Evolutionary conservation across 1,140 invertebrate genomes (phyloP).

Genomic region (Geopemphigus sp.): DNA sequence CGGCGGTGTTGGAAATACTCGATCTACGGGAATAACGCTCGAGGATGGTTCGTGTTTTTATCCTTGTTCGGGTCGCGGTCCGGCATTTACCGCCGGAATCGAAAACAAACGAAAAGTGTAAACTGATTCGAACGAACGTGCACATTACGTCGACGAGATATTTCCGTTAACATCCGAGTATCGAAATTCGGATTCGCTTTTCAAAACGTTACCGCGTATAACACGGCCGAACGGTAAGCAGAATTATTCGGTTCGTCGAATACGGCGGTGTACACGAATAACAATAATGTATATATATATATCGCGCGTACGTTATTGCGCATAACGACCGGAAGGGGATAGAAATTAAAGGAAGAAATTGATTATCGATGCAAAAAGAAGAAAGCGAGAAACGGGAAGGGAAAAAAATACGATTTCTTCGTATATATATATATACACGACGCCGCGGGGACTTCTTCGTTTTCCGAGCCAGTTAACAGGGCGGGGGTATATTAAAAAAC

Average conservation of each 20-base stretch:
- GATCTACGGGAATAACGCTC: too few species aligned
- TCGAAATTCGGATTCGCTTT: too few species aligned
- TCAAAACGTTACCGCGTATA: too few species aligned
- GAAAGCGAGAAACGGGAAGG: constrained; percentile 19
- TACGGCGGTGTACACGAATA: background rate
- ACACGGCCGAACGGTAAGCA: background rate
- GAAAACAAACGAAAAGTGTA: too few species aligned
- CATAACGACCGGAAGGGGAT: background rate
- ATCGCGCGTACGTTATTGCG: background rate
- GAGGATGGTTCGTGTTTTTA: too few species aligned
- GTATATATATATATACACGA: background rate
- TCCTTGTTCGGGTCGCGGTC: too few species aligned
- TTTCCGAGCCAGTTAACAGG: constrained; percentile 44
- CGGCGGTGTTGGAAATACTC: too few species aligned
- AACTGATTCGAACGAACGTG: too few species aligned
- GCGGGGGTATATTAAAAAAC: constrained; percentile 44
- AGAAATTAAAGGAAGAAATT: constrained; percentile 41
- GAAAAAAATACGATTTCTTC: constrained; percentile 17
- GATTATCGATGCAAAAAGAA: constrained; percentile 46
- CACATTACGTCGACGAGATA: too few species aligned
- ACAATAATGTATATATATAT: background rate
- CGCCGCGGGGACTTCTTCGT: constrained; percentile 24
- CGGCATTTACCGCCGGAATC: too few species aligned
- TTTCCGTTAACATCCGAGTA: too few species aligned
- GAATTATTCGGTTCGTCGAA: constrained; percentile 28